Evolutionary conservation across 2,888 invertebrate species (phyloP), one percentile per base, ranked within the genome.

Genomic region (Macaria liturata): DNA sequence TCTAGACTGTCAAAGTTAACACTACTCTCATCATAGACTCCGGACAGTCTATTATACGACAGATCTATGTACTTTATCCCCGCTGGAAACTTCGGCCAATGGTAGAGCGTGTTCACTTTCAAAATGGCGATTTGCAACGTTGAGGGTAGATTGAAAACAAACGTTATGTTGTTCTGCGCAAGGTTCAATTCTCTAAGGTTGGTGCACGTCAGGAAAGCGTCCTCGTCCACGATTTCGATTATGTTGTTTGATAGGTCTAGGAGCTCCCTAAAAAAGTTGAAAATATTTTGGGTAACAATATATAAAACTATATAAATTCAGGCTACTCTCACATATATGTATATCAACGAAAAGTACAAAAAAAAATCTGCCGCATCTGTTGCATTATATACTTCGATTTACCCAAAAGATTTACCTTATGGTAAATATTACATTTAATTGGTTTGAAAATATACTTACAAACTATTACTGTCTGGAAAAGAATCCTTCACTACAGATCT

Each of bases 211-310:
- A 83, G 66, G 62, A 92, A 87, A 0, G 89, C 74, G 6, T 85
- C 80, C 54, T 86, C 83, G 75, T 92, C 91, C 4, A 92, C 78
- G 4, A 87, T 80, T 69, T 88, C 88, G 60, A 92, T 89, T 49
- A 83, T 76, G 68, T 92, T 92, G 75, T 88, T 86, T 37, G 92
- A 92, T 49, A 92, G 64, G 53, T 91, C 91, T 49, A 92, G 67
- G 5, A 87, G 74, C 74, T 92, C 91, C 32, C 92, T 92, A 40
- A 45, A 47, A 50, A 42, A 20, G 20, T 20, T 1, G 20, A 20
- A 20, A 20, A 20, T 20, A 20, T 20, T 20, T 20, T 20, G 20
- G 20, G 20, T 20, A 20, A 20, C 20, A 1, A 20, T 20, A 20
- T 20, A 20, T 20, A 20, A 20, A 20, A 20, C 20, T 2, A 20